Conservation (phyloP, 1,140 invertebrate genomes). For the Papilio dardanus region DNA sequence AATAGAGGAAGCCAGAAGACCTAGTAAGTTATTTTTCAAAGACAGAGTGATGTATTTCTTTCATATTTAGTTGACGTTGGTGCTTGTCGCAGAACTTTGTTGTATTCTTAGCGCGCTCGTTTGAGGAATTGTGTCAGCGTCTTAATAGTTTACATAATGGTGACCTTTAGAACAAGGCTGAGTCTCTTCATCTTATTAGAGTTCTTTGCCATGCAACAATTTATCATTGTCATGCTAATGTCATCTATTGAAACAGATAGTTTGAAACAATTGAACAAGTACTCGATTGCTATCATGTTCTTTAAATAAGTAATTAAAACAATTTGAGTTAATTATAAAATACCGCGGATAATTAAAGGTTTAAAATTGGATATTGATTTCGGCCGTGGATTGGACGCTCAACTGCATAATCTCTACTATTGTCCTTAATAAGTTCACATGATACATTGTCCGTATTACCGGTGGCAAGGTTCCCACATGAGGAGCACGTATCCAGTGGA, state of each 20-base stretch:
- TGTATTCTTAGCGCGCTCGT: neutral
- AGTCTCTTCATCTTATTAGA: slow-evolving; percentile 3
- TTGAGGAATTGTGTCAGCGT: neutral
- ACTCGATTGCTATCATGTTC: too few relatives aligned
- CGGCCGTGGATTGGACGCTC: neutral
- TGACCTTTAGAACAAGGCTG: slow-evolving; percentile 1
- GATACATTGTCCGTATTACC: slow-evolving; percentile 22
- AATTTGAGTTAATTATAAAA: neutral
- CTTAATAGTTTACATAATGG: neutral
- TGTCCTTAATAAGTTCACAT: neutral
- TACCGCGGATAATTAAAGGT: neutral
- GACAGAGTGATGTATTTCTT: neutral
- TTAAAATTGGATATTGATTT: too few relatives aligned
- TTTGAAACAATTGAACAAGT: too few relatives aligned
- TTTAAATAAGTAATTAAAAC: too few relatives aligned
- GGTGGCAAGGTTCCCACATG: slow-evolving; percentile 14
- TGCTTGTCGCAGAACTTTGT: too few relatives aligned
- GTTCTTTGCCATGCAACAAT: neutral
- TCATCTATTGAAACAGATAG: neutral
- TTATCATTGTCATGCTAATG: neutral
- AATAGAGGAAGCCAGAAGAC: neutral
- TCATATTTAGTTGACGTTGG: neutral
- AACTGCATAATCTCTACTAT: neutral
- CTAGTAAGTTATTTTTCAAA: neutral
- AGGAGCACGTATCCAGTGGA: slow-evolving; percentile 24